Evolutionary conservation across 2,797 vertebrate species (phyloP).

Genomic region (Lutjanus campechanus): DNA sequence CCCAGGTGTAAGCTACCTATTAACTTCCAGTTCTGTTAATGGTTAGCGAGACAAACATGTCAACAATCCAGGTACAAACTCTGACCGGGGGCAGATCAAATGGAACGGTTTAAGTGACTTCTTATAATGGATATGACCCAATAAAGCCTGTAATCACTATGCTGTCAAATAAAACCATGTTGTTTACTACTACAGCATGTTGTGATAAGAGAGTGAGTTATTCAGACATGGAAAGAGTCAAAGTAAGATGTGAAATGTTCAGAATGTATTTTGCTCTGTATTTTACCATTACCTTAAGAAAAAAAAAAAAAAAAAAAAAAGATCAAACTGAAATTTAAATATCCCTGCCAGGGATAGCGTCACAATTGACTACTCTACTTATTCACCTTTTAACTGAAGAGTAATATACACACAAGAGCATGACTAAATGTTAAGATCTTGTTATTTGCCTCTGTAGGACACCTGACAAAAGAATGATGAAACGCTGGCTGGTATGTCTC

Average conservation of each 20-base stretch:
- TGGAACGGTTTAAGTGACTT: slow-evolving; percentile 40
- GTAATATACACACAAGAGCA: not conserved
- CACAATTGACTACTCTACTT: not conserved
- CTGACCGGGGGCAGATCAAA: slow-evolving; percentile 56
- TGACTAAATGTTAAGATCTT: not conserved
- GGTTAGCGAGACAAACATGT: slow-evolving; percentile 70
- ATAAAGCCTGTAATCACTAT: slow-evolving; percentile 32
- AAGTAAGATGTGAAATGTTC: slow-evolving; percentile 2
- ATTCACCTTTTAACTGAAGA: not conserved
- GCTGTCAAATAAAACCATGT: slow-evolving; percentile 31
- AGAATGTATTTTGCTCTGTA: not conserved
- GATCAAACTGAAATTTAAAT: not conserved
- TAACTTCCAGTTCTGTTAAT: slow-evolving; percentile 74
- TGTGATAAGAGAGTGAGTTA: not conserved
- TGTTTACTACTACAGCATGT: slow-evolving; percentile 39
- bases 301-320: no score
- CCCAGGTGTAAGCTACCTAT: slow-evolving; percentile 59
- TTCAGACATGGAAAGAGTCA: not conserved
- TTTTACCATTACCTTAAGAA: not conserved
- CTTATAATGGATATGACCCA: slow-evolving; percentile 29
- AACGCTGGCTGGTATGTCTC: slow-evolving; percentile 1
- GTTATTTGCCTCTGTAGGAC: not conserved
- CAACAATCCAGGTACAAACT: slow-evolving; percentile 73
- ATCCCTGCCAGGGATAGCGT: not conserved
- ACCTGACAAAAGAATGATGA: slow-evolving; percentile 12